Base-by-base conservation (phyloP, 2,888 invertebrate species). In the Aphidoletes aphidimyza region DNA sequence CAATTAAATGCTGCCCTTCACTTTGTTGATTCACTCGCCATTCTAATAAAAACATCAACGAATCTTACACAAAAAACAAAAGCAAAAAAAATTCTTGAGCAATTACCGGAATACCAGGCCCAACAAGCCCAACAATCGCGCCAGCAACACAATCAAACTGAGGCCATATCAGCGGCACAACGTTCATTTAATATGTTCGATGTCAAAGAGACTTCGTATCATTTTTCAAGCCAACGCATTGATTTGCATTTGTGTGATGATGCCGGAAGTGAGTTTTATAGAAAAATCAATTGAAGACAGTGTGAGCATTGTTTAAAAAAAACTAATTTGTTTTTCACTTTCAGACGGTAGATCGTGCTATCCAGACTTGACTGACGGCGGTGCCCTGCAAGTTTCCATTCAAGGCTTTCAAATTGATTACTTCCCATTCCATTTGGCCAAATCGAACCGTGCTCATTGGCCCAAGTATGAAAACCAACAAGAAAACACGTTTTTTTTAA, bases 161-260 rank as follows among this genome's bases (percentile, higher is more conserved):
- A 89, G 88, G 30, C 90, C 89, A 87, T 89, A 6, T 87, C 88
- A 30, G 88, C 89, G 34, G 88, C 88, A 0, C 92, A 92, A 85
- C 93, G 94, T 86, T 92, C 95, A 90, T 98, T 97, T 90, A 93
- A 94, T 42, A 93, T 93, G 83, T 97, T 96, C 89, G 98, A 99
- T 91, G 97, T 99, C n/a, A 92, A 95, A 0, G 98, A 99, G 91
- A 99, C 99, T 0, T 99, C 98, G 0, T 98, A 98, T 91, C 99
- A 99, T 90, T 94, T 99, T 89, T 93, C 96, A 84, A 96, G 96
- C 85, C 96, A 97, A 86, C 93, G 97, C 88, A 96, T 99, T 87
- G 98, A 99, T 91, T 91, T 99, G 85, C 99, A 99, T 90, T 92
- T 99, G 47, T 98, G 98, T 89, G 99, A 99, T 89, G 99, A 99